A percentile compares a stretch with the other conserved stretches of the same genome.
Conservation (phyloP, 2,113 vertebrate species). For the Cheirogaleus medius region DNA sequence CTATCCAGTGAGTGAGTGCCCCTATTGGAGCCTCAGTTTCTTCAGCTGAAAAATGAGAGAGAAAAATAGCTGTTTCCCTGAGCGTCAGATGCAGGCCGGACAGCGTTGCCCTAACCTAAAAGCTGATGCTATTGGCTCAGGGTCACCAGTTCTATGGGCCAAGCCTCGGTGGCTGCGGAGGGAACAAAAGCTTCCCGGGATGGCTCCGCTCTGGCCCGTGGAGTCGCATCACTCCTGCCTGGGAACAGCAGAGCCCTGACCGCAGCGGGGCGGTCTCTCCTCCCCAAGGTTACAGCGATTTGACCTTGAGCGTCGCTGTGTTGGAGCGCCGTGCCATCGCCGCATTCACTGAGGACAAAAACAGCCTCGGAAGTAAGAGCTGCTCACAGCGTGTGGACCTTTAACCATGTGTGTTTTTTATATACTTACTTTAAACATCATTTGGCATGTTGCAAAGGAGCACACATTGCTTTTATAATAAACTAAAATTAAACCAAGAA, state of each 20-base stretch:
- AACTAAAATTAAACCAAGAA: background rate
- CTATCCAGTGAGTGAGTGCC: background rate
- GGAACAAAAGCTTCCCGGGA: background rate
- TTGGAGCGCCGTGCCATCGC: background rate
- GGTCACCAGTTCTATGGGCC: fast-evolving
- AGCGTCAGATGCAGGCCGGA: background rate
- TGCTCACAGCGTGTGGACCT: background rate
- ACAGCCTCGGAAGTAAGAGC: background rate
- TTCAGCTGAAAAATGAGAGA: background rate
- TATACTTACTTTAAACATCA: background rate
- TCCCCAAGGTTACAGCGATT: background rate
- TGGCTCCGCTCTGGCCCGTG: background rate
- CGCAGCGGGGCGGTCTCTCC: fast-evolving
- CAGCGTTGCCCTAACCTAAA: fast-evolving
- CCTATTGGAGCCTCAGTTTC: background rate
- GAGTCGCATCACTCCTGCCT: fast-evolving
- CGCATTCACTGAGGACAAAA: background rate
- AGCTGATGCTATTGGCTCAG: background rate
- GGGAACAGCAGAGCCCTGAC: background rate
- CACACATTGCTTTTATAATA: background rate
- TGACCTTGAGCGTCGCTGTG: fast-evolving
- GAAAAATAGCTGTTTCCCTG: fast-evolving
- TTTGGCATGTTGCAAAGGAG: background rate
- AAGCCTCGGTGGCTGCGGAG: background rate
- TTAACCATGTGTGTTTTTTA: background rate